Percentiles rank a stretch among this genome's conserved stretches.
Conservation (phyloP, 2,888 invertebrate species). For the Reticulitermes lucifugus region DNA sequence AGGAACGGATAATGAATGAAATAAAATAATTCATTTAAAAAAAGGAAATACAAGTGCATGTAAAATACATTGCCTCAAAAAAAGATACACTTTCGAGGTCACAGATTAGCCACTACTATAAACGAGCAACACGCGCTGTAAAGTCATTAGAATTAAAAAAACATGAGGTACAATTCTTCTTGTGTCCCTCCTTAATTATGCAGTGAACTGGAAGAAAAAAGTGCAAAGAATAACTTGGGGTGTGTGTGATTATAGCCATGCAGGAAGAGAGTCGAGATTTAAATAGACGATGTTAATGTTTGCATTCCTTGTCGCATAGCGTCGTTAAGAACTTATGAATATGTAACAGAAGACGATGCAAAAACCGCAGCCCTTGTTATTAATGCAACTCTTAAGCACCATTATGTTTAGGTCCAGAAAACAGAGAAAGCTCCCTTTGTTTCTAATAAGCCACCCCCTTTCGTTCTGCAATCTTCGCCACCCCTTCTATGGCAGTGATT, state of each 20-base stretch:
- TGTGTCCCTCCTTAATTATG: no score
- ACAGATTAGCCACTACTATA: no score
- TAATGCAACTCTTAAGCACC: slow-evolving; percentile 34
- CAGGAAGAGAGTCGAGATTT: slow-evolving; percentile 8
- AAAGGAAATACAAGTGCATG: no score
- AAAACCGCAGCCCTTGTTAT: slow-evolving; percentile 5
- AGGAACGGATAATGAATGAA: no score
- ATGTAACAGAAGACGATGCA: slow-evolving; percentile 36
- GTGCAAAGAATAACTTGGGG: slow-evolving; percentile 15
- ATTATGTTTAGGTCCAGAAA: slow-evolving; percentile 38
- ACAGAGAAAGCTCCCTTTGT: slow-evolving; percentile 34
- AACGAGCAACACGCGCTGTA: no score
- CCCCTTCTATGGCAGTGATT: slow-evolving; percentile 3
- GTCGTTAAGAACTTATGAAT: slow-evolving; percentile 44
- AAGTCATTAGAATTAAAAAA: no score
- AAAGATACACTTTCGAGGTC: no score
- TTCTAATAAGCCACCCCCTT: slow-evolving; percentile 42
- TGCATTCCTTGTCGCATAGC: slow-evolving; percentile 21
- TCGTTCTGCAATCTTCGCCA: slow-evolving; percentile 16
- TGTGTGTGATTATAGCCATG: background rate
- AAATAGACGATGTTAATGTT: slow-evolving; percentile 41
- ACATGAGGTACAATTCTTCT: no score
- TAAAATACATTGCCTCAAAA: no score
- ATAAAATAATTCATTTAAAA: no score
- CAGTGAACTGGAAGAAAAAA: slow-evolving; percentile 6